Evolutionary conservation across 2,888 invertebrate species (phyloP).

Genomic region (Elysia crispata): DNA sequence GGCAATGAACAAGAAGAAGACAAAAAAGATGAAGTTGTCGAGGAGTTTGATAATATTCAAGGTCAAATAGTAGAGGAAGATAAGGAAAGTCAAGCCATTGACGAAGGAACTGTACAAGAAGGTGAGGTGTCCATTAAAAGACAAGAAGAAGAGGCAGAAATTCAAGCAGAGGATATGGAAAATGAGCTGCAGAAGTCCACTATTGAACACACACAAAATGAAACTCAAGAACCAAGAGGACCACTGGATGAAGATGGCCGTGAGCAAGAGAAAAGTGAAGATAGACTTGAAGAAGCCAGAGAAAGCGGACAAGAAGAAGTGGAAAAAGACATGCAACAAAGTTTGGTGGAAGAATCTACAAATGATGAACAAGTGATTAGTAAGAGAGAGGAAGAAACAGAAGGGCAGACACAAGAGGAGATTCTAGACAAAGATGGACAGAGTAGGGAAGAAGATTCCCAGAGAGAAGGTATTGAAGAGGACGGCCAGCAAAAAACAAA

Average conservation of each 20-base stretch:
- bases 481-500: not conserved
- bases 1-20: conserved; percentile 13
- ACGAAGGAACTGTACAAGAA: not conserved
- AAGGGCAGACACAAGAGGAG: not conserved
- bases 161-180: not conserved
- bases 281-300: not conserved
- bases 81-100: conserved; percentile 5
- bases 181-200: not conserved
- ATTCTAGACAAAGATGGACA: not conserved
- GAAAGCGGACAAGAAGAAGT: not conserved
- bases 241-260: not conserved
- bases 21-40: conserved; percentile 11
- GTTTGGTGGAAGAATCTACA: not conserved
- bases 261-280: not conserved
- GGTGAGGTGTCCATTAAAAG: not conserved
- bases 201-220: not conserved
- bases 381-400: not conserved
- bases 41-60: too few species aligned
- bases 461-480: not conserved
- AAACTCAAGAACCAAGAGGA: not conserved
- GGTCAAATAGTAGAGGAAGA: not conserved
- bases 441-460: not conserved
- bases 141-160: not conserved
- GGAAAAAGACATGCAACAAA: not conserved
- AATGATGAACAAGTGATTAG: not conserved